Evolutionary conservation across 2,113 vertebrate species (phyloP).

Genomic region (Phylloscopus trochilus): DNA sequence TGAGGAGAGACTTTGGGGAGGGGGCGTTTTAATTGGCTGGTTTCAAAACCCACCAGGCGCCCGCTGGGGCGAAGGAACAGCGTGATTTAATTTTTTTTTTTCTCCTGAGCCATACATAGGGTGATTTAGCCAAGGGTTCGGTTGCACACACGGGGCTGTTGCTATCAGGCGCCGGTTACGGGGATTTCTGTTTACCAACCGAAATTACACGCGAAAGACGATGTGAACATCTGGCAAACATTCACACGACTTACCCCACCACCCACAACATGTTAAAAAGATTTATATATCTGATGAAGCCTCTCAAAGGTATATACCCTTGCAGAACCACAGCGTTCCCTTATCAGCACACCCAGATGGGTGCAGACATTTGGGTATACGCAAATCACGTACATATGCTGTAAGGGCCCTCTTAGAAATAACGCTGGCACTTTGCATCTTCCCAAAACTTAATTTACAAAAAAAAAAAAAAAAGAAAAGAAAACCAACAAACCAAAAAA

Average conservation of each 20-base stretch:
- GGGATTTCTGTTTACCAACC: slow-evolving; percentile 69
- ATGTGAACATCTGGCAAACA: slow-evolving; percentile 64
- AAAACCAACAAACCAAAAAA: too few relatives aligned
- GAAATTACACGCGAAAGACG: slow-evolving; percentile 59
- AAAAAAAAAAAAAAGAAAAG: too few relatives aligned
- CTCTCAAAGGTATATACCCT: slow-evolving; percentile 44
- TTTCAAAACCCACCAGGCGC: neutral
- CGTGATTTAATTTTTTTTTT: neutral
- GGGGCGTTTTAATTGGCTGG: neutral
- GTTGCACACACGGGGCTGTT: slow-evolving; percentile 39
- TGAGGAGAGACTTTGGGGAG: neutral
- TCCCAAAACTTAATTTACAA: neutral
- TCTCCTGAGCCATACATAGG: neutral
- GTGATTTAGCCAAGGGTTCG: slow-evolving; percentile 45
- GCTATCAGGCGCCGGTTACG: slow-evolving; percentile 24
- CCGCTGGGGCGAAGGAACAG: slow-evolving; percentile 7
- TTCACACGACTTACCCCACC: slow-evolving; percentile 41
- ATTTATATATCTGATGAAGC: slow-evolving; percentile 37
- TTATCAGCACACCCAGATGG: slow-evolving; percentile 46
- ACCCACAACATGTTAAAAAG: slow-evolving; percentile 56
- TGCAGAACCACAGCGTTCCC: neutral
- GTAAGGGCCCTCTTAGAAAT: neutral
- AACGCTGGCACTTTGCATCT: neutral
- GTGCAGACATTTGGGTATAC: neutral
- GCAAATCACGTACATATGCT: neutral